Evolutionary conservation across 2,113 vertebrate genomes (phyloP), one percentile per base, ranked within the genome.

Genomic region (Pollachius pollachius): DNA sequence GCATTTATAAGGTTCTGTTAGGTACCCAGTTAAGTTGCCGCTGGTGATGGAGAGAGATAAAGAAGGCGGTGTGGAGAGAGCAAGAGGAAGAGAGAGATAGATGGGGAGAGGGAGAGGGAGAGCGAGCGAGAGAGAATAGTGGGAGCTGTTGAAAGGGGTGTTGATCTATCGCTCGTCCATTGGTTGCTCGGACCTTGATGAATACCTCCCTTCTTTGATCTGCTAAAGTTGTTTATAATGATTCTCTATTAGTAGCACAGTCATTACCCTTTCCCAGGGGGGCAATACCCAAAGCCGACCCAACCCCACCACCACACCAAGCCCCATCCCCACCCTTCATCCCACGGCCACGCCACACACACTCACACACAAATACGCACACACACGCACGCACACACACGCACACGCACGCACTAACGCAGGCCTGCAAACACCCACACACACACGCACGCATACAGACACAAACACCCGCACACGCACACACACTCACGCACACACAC

Each of bases 171-270:
- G 75, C 68, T 67, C 81, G 52, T 78, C 74, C 65, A 65, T 18
- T 54, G 72, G 69, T 57, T 69, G 68, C 54, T 18, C 17, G 27
- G 76, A 73, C 74, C 74, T 81, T 76, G 81, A 73, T 82, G 71
- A 85, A 85, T 83, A 75, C 80, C 84, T 85, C 72, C 77, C 76
- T 80, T 75, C 78, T 88, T 84, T 85, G 76, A 85, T 84, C 80
- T 67, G 74, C 77, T 79, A 56, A 87, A 87, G 77, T 84, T 89
- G 82, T 81, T 87, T 83, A 77, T 79, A 86, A 89, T 87, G 82
- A 87, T 81, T 80, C 62, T 84, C 76, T 85, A 80, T 84, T 88
- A 83, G 75, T 69, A 63, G 67, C 64, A 65, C 56, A 70, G 80
- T 84, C 80, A 77, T 85, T 82, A 85, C 62, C 72, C 73, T 84